A percentile compares a stretch with the other conserved stretches of the same genome.
Evolutionary conservation across 1,140 invertebrate genomes (phyloP).

Genomic region (Heliothis subflexa): DNA sequence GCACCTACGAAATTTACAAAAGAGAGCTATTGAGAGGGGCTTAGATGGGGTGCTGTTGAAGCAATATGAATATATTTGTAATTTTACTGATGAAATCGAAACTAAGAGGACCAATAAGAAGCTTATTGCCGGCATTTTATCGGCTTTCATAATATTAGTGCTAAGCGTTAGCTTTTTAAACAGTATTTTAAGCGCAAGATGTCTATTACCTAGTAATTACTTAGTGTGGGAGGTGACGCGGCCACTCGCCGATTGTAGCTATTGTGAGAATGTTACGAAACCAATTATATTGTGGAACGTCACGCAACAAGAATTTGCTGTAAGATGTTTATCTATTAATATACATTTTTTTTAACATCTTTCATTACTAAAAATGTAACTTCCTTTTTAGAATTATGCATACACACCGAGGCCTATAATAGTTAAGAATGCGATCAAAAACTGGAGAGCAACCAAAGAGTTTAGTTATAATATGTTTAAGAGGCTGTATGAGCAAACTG

Average conservation of each 20-base stretch:
- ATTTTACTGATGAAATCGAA: conserved; percentile 56
- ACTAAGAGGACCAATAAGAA: conserved; percentile 52
- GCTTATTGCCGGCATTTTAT: conserved; percentile 55
- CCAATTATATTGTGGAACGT: conserved; percentile 89
- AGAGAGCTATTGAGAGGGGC: conserved; percentile 66
- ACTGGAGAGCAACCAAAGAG: conserved; percentile 92
- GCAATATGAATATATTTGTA: conserved; percentile 66
- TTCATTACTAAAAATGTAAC: neutral
- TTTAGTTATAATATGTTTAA: conserved; percentile 93
- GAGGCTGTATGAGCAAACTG: conserved; percentile 89
- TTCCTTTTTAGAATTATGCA: conserved; percentile 86
- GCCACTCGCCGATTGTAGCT: conserved; percentile 93
- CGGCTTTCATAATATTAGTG: conserved; percentile 62
- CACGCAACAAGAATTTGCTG: conserved; percentile 89
- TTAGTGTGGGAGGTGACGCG: conserved; percentile 94
- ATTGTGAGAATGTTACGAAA: conserved; percentile 89
- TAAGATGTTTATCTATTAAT: conserved; percentile 57
- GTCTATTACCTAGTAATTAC: conserved; percentile 93
- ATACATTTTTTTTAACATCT: conserved; percentile 37
- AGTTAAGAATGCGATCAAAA: conserved; percentile 90
- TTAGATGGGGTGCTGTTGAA: conserved; percentile 59
- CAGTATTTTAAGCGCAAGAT: conserved; percentile 87
- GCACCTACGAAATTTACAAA: conserved; percentile 66
- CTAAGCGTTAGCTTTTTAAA: conserved; percentile 61
- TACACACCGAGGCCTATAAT: conserved; percentile 94